Evolutionary conservation across 2,113 vertebrate species (phyloP).

Genomic region (Laterallus jamaicensis): DNA sequence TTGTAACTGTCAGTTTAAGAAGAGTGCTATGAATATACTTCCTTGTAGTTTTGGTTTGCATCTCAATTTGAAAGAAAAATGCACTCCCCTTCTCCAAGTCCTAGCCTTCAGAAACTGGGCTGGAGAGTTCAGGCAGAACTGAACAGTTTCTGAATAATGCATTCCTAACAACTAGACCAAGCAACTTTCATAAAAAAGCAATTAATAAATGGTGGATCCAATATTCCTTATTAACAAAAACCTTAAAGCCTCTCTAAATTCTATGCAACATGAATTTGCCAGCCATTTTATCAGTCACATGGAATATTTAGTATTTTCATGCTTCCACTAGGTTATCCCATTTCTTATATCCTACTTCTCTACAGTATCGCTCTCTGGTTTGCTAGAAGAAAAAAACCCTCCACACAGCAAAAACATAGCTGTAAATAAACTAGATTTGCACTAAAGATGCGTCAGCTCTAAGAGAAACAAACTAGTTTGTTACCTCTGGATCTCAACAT

Average conservation of each 20-base stretch:
- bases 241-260: neutral
- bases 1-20: neutral
- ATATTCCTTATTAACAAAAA: neutral
- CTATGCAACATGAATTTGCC: neutral
- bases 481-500: neutral
- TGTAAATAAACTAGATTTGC: neutral
- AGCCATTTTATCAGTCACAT: neutral
- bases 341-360: neutral
- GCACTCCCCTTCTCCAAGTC: neutral
- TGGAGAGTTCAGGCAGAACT: neutral
- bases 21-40: neutral
- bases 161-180: neutral
- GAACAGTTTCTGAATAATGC: neutral
- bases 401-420: neutral
- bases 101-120: neutral
- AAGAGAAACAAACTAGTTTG: neutral
- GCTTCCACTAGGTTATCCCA: neutral
- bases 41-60: neutral
- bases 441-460: neutral
- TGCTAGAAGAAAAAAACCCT: neutral
- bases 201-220: neutral
- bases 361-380: neutral
- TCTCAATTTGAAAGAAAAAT: neutral
- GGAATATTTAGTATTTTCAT: neutral
- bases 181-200: neutral